Evolutionary conservation across 2,113 vertebrate genomes (phyloP).

Genomic region (Hystrix cristata): DNA sequence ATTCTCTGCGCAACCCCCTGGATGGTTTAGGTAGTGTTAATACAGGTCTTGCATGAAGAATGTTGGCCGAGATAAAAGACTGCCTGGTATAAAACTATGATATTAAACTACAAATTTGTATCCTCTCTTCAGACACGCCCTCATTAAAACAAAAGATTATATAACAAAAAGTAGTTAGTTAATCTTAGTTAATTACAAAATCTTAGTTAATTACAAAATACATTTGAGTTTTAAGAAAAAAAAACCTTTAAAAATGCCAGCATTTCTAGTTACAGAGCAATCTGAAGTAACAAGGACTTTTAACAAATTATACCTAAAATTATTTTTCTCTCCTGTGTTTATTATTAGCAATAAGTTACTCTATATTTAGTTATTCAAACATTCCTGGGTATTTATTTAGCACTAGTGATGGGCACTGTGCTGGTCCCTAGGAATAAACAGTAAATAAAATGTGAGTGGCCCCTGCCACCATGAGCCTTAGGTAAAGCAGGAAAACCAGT

Average conservation of each 20-base stretch:
- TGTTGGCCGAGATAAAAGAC: neutral
- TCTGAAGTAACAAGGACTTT: constrained; percentile 50
- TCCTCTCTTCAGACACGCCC: neutral
- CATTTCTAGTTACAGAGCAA: constrained; percentile 35
- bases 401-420: neutral
- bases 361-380: neutral
- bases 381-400: neutral
- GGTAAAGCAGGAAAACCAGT: neutral
- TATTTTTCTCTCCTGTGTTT: neutral
- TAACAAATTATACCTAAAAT: constrained; percentile 55
- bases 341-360: neutral
- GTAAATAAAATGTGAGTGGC: neutral
- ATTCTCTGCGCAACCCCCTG: constrained; percentile 2
- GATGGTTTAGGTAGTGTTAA: constrained; percentile 13
- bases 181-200: constrained; percentile 26
- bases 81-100: neutral
- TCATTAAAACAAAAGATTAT: constrained; percentile 20
- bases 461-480: neutral
- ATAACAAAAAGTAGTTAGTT: neutral
- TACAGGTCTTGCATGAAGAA: constrained; percentile 23
- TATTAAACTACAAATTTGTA: neutral
- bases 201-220: constrained; percentile 32
- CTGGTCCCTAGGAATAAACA: neutral
- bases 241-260: neutral
- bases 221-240: constrained; percentile 22